A percentile compares a stretch with the other conserved stretches of the same genome.
phyloP scores from a whole-genome alignment of 1,140 invertebrate species.

The Anoplolepis gracilipes region DNA sequence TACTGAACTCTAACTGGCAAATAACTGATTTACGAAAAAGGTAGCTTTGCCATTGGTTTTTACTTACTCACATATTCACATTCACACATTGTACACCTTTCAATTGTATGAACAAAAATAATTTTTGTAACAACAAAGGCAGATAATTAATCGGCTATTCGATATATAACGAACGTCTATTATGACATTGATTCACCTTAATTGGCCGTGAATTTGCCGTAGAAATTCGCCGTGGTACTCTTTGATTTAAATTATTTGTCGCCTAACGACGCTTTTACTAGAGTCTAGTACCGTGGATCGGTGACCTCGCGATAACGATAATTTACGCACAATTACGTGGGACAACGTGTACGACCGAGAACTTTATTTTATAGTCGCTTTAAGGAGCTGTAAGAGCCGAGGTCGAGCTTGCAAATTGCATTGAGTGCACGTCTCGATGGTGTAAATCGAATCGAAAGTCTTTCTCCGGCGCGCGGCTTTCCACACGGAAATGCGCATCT shows the following conservation, averaged over 20 bases:
- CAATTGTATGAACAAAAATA: conserved; percentile 6
- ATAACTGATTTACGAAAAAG: conserved; percentile 52
- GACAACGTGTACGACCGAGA: background rate
- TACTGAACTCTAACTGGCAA: conserved; percentile 38
- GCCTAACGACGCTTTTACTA: conserved; percentile 61
- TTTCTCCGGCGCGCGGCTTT: conserved; percentile 8
- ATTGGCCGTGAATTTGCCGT: conserved; percentile 15
- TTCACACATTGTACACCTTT: background rate
- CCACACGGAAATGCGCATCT: background rate
- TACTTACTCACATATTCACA: background rate
- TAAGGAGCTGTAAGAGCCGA: conserved; percentile 40
- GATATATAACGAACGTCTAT: conserved; percentile 10
- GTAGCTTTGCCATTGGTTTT: conserved; percentile 23
- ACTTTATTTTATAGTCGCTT: conserved; percentile 59
- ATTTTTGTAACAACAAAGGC: conserved; percentile 27
- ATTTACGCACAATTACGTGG: conserved; percentile 24
- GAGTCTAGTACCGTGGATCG: background rate
- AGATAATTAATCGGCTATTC: conserved; percentile 24
- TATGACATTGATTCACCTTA: conserved; percentile 59
- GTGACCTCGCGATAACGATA: conserved; percentile 33
- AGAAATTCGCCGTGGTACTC: background rate
- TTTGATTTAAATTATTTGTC: conserved; percentile 63
- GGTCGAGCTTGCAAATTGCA: conserved; percentile 56
- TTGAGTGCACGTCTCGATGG: conserved; percentile 36
- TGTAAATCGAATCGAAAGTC: conserved; percentile 62